phyloP scores from a whole-genome alignment of 2,888 invertebrate genomes.

The Deladenus siricidicola region DNA sequence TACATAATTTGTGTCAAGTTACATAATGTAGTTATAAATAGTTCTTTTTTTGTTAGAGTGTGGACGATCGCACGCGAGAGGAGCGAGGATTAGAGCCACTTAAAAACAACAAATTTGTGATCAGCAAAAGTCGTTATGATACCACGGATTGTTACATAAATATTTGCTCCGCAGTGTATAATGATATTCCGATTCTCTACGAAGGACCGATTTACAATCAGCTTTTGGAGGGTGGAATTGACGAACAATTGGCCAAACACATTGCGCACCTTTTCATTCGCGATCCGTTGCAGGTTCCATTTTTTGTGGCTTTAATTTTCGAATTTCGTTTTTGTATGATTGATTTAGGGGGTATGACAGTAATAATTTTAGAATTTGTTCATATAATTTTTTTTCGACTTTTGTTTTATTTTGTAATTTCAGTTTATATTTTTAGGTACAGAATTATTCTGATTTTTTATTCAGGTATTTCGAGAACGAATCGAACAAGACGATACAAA shows the following conservation, averaged over 20 bases:
- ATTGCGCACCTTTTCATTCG: constrained; percentile 95
- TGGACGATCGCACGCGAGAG: constrained; percentile 85
- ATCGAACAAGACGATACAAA: constrained; percentile 82
- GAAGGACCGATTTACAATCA: constrained; percentile 74
- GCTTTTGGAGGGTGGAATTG: constrained; percentile 77
- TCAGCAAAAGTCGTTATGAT: constrained; percentile 87
- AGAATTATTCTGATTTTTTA: not conserved
- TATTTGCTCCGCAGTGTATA: constrained; percentile 72
- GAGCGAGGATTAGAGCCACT: constrained; percentile 69
- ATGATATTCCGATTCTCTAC: constrained; percentile 82
- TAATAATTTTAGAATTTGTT: not conserved
- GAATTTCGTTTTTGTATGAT: too few relatives aligned
- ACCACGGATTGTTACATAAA: constrained; percentile 94
- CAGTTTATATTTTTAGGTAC: not conserved
- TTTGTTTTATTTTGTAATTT: not conserved
- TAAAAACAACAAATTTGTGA: constrained; percentile 56
- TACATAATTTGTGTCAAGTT: not conserved
- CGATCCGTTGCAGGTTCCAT: constrained; percentile 74
- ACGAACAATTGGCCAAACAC: constrained; percentile 83
- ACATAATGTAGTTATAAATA: not conserved
- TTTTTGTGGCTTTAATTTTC: too few relatives aligned
- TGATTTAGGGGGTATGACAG: not conserved
- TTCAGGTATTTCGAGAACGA: constrained; percentile 67
- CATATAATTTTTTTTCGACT: not conserved
- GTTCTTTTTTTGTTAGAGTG: constrained; percentile 57